A percentile compares a stretch with the other conserved stretches of the same genome.
Conservation (phyloP, 2,888 invertebrate species). For the Marasmarcha lunaedactyla region DNA sequence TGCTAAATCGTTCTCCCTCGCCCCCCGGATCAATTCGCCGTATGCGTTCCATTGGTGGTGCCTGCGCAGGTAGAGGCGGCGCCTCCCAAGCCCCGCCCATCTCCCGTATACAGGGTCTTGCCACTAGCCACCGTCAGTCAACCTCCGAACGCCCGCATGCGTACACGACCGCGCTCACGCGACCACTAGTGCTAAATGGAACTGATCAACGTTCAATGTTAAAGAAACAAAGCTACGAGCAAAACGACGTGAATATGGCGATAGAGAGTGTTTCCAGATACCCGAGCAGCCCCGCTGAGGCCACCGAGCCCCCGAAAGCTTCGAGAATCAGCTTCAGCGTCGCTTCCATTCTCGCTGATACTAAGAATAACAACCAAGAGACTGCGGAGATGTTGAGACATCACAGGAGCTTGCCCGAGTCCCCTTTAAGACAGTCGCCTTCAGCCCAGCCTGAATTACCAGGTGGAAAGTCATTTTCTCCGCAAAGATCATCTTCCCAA, state of each 20-base stretch:
- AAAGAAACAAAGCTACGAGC: slow-evolving; percentile 69
- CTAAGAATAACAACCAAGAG: slow-evolving; percentile 72
- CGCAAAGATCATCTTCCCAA: slow-evolving; percentile 42
- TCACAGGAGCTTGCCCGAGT: slow-evolving; percentile 60
- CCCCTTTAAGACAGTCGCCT: slow-evolving; percentile 57
- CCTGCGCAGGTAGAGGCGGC: slow-evolving; percentile 35
- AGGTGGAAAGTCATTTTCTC: slow-evolving; percentile 47
- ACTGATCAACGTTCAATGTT: slow-evolving; percentile 71
- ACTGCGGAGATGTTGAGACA: slow-evolving; percentile 63
- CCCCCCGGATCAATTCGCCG: slow-evolving; percentile 60
- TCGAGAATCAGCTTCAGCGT: slow-evolving; percentile 87
- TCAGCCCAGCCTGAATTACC: slow-evolving; percentile 57
- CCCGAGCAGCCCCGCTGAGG: slow-evolving; percentile 74
- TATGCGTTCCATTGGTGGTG: slow-evolving; percentile 60
- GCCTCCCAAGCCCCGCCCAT: slow-evolving; percentile 23
- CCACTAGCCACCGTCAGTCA: slow-evolving; percentile 45
- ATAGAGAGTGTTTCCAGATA: slow-evolving; percentile 76
- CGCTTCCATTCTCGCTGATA: slow-evolving; percentile 87
- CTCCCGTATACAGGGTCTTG: slow-evolving; percentile 29
- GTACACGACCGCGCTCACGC: slow-evolving; percentile 62
- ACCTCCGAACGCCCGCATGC: too few relatives aligned
- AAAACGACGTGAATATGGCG: slow-evolving; percentile 75
- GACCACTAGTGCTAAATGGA: slow-evolving; percentile 67
- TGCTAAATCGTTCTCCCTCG: slow-evolving; percentile 66
- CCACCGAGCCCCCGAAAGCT: slow-evolving; percentile 71